Percentiles rank a stretch among this genome's conserved stretches.
Evolutionary conservation across 2,888 invertebrate genomes (phyloP).

Genomic region (Dilophus febrilis): DNA sequence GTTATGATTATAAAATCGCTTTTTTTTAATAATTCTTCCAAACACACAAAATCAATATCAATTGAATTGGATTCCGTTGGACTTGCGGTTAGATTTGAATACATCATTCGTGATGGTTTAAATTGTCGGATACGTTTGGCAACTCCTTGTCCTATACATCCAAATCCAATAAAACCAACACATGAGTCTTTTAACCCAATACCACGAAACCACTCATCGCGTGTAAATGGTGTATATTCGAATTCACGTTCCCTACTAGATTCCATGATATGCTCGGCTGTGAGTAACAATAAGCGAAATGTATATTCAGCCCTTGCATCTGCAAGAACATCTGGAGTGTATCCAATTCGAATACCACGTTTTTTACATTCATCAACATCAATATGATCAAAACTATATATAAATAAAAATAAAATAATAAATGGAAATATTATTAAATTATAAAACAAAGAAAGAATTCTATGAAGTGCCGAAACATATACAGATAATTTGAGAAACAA

Average conservation of each 20-base stretch:
- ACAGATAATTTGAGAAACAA: too few species aligned
- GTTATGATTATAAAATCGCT: constrained; percentile 81
- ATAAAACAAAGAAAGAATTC: constrained; percentile 19
- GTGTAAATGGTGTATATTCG: constrained; percentile 81
- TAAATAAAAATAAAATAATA: too few species aligned
- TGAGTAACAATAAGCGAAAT: constrained; percentile 63
- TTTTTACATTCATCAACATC: constrained; percentile 58
- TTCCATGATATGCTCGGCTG: constrained; percentile 67
- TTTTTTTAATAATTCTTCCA: constrained; percentile 50
- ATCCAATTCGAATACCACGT: constrained; percentile 61
- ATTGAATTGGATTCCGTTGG: constrained; percentile 39
- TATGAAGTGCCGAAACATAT: not conserved
- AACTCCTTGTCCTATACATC: constrained; percentile 68
- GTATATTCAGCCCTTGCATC: constrained; percentile 85
- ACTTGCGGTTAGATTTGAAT: constrained; percentile 45
- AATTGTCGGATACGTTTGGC: constrained; percentile 61
- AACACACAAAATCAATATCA: constrained; percentile 46
- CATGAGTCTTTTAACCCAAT: constrained; percentile 59
- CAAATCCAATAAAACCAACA: constrained; percentile 72
- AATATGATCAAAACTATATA: constrained; percentile 26
- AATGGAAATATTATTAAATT: too few species aligned
- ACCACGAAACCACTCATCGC: constrained; percentile 82
- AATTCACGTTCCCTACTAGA: constrained; percentile 50
- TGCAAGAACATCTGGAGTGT: constrained; percentile 76
- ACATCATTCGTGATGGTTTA: constrained; percentile 53